Conservation (phyloP, 2,113 vertebrate genomes). For the Aptenodytes forsteri region DNA sequence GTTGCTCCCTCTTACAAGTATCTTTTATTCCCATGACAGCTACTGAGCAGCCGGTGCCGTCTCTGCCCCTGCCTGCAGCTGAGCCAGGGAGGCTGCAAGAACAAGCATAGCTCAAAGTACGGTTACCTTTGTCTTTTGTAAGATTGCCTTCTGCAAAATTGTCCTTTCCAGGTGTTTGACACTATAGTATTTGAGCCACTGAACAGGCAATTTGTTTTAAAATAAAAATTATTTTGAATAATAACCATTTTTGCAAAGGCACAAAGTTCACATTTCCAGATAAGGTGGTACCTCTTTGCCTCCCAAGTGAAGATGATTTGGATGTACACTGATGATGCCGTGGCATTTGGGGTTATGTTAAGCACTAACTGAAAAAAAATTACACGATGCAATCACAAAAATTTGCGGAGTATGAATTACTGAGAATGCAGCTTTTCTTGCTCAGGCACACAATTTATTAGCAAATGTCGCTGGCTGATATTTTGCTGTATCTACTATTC, state of each 20-base stretch:
- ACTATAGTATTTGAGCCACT: background rate
- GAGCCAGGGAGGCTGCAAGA: too few species aligned
- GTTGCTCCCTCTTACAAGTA: background rate
- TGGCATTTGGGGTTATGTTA: accelerated
- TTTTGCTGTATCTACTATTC: background rate
- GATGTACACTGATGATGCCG: accelerated
- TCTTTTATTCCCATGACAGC: background rate
- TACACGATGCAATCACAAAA: background rate
- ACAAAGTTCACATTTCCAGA: background rate
- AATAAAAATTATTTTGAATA: background rate
- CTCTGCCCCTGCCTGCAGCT: background rate
- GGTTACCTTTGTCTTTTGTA: accelerated
- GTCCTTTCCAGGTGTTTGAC: background rate
- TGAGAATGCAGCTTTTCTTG: background rate
- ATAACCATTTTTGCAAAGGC: background rate
- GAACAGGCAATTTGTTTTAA: background rate
- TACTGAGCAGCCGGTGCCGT: accelerated
- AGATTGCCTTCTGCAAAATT: background rate
- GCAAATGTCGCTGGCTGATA: background rate
- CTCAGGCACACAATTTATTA: background rate
- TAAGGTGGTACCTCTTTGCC: background rate
- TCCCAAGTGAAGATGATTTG: background rate
- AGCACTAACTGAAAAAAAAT: background rate
- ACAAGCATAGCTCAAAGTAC: accelerated
- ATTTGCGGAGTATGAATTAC: background rate